Evolutionary conservation across 2,113 vertebrate species (phyloP), one percentile per base, ranked within the genome.

Genomic region (Gnathonemus echidnorhynchus): DNA sequence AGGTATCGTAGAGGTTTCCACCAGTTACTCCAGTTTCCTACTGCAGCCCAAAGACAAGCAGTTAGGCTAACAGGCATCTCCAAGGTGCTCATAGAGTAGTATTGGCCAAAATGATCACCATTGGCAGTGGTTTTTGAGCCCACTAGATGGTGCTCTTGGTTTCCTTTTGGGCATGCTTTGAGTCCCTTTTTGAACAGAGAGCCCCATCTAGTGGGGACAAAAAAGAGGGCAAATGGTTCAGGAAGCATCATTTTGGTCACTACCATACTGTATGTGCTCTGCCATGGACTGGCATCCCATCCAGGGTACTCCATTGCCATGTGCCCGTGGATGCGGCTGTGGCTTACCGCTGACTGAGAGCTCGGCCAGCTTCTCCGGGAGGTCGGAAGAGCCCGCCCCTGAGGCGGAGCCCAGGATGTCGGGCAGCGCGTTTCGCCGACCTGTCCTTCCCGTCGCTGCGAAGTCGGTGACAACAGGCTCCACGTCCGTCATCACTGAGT

Each of bases 401-500:
- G 93, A 93, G 13, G 93, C 93, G 87, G 96, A 94, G 35, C 95
- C 96, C 92, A 97, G 93, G 91, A 98, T 97, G 90, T 98, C 97
- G 6, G 97, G 96, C 91, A 98, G 91, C 70, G 97, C 97, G 1
- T 98, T 98, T 66, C 97, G 94, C 90, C 97, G 97, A 87, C 97
- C 97, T 3, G 96, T 93, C 90, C 97, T 95, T 85, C 96, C 96
- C 1, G 97, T 97, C 70, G 97, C 94, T 31, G 95, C 96, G 92
- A 98, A 98, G 92, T 94, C 96, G 92, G 94, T 95, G 92, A 96
- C 95, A 91, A 95, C 95, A 90, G 96, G 91, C 93, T 98, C 97
- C 94, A 97, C 97, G 95, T 98, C 97, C 94, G 97, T 97, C 97
- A 97, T 98, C 90, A 94, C 94, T 94, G 96, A 90, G 90, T 90